phyloP scores from a whole-genome alignment of 2,888 invertebrate genomes.

The Nomada fucata region DNA sequence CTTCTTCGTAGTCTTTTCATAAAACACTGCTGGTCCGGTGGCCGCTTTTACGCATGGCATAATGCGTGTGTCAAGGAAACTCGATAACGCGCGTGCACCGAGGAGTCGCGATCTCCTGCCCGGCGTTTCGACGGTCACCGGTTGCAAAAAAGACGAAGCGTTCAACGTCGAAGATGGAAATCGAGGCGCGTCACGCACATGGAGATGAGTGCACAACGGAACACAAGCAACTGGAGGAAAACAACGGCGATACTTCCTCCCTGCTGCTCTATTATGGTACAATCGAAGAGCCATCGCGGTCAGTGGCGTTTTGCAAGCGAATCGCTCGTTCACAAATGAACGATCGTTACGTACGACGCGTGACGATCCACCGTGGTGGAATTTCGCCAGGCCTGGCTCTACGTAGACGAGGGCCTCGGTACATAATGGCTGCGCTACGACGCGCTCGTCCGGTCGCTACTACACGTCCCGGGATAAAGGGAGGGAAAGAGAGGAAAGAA shows the following conservation, averaged over 20 bases:
- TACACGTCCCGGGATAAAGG: constrained; percentile 58
- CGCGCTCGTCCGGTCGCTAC: constrained; percentile 45
- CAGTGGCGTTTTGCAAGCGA: constrained; percentile 39
- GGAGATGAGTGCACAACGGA: neutral
- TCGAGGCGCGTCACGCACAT: neutral
- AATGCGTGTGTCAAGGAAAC: constrained; percentile 34
- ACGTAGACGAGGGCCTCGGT: constrained; percentile 18
- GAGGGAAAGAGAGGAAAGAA: constrained; percentile 64
- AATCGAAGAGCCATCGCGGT: constrained; percentile 32
- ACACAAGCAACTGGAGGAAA: neutral
- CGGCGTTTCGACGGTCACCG: constrained; percentile 36
- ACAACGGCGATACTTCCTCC: neutral
- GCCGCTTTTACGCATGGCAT: constrained; percentile 59
- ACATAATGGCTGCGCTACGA: constrained; percentile 34
- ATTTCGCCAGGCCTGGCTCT: constrained; percentile 49
- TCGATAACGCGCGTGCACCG: constrained; percentile 39
- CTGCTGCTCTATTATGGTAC: neutral
- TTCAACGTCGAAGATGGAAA: constrained; percentile 12
- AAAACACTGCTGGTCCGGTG: constrained; percentile 36
- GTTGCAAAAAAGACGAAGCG: neutral
- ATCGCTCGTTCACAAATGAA: constrained; percentile 37
- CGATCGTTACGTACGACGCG: constrained; percentile 38
- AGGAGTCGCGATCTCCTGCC: neutral
- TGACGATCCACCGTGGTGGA: constrained; percentile 51
- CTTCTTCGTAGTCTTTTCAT: constrained; percentile 60